phyloP scores from a whole-genome alignment of 2,797 vertebrate species.

The Anisognathus igniventris region DNA sequence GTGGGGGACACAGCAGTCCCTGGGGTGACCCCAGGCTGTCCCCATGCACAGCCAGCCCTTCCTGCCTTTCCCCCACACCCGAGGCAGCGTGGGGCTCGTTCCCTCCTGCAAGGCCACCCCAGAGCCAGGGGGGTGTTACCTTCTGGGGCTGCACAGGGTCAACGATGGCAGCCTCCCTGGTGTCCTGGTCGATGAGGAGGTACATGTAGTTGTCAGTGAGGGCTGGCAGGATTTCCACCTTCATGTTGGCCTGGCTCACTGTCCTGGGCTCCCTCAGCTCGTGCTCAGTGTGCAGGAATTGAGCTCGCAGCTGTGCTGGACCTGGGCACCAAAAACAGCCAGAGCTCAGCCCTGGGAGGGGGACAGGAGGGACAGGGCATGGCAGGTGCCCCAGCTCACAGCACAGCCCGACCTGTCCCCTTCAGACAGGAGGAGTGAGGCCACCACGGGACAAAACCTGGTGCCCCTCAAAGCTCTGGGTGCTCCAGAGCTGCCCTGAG shows the following conservation, averaged over 20 bases:
- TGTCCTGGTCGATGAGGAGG: conserved; percentile 89
- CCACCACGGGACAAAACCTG: accelerated
- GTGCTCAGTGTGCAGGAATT: conserved; percentile 54
- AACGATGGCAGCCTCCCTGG: conserved; percentile 89
- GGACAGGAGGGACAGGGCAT: neutral
- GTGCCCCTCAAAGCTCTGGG: neutral
- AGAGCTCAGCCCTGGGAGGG: neutral
- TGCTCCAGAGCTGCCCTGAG: neutral
- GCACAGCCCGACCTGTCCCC: neutral
- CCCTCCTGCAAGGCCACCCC: neutral
- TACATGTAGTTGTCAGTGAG: conserved; percentile 99
- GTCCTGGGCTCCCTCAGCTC: conserved; percentile 72
- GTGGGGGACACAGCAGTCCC: neutral
- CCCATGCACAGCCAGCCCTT: neutral
- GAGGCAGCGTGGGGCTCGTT: neutral
- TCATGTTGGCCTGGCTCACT: conserved; percentile 83
- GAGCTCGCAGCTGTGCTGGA: conserved; percentile 18
- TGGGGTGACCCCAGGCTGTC: neutral
- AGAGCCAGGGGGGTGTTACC: conserved; percentile 57
- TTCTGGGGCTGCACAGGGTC: conserved; percentile 94
- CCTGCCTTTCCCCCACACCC: neutral
- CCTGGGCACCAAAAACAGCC: conserved; percentile 51
- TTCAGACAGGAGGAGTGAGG: neutral
- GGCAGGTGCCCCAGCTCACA: neutral
- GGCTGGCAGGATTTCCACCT: conserved; percentile 88